Evolutionary conservation across 2,888 invertebrate species (phyloP), one percentile per base, ranked within the genome.

Genomic region (Copidosoma aretas): DNA sequence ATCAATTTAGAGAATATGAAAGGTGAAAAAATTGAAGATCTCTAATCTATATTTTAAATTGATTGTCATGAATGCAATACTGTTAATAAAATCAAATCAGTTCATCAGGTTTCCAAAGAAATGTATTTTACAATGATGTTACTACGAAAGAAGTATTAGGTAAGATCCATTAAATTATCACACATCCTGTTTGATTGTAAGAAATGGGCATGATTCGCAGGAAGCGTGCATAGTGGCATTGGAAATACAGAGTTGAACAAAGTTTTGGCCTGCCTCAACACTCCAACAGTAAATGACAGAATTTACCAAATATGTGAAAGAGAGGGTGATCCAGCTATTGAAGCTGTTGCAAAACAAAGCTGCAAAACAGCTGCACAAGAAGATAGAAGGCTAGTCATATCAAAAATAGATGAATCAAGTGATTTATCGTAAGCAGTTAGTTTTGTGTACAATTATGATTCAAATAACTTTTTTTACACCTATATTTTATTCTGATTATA

Each of bases 211-310:
- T 21, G n/a, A 61, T 61, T 67, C 62, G 41, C 39, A 70, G 67
- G 64, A 60, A 61, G 60, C 51, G 21, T 67, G 43, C 56, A 62
- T 67, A 62, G 57, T 67, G 62, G 67, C 39, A 52, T 62, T 32
- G 67, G 67, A 21, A 62, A 57, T 52, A 57, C 52, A 3, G 67
- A 56, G 49, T 32, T 67, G 12, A 67, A 67, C 51, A 67, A 61
- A 49, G 54, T 67, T 61, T 56, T 60, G 25, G 60, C 60, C 60
- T 67, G 49, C 46, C 56, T 67, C 19, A 57, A 67, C 25, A 56
- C 60, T 56, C 49, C 60, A 12, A 25, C 49, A 54, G 1, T 67
- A 46, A 41, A 51, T 24, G 54, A 12, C 24, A 67, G 15, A n/a
- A 32, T 61, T 15, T 67, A 51, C 24, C 60, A 67, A 43, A 53